phyloP scores from a whole-genome alignment of 2,888 invertebrate species.

The Thera britannica region DNA sequence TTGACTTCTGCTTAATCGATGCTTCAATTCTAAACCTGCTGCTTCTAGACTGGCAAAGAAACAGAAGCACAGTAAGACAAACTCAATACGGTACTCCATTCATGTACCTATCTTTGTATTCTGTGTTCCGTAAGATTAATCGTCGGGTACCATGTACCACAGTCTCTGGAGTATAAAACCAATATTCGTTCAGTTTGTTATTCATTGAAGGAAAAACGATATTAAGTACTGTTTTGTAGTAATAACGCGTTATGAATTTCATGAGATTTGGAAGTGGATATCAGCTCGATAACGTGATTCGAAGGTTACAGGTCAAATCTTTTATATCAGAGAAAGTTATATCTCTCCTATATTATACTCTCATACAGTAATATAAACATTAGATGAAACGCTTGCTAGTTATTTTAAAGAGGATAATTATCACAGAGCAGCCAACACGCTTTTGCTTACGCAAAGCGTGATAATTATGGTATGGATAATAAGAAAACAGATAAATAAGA shows the following conservation, averaged over 20 bases:
- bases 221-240: conserved; percentile 1
- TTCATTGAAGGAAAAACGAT: conserved; percentile 26
- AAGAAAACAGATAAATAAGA: too few species aligned
- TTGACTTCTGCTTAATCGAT: too few species aligned
- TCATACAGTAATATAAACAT: too few species aligned
- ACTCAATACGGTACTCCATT: not conserved
- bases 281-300: not conserved
- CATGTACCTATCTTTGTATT: not conserved
- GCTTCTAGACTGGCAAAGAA: too few species aligned
- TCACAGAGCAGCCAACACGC: too few species aligned
- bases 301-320: not conserved
- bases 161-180: conserved; percentile 32
- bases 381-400: too few species aligned
- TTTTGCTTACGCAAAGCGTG: too few species aligned
- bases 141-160: conserved; percentile 2
- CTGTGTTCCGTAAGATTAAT: conserved; percentile 15
- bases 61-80: too few species aligned
- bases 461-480: too few species aligned
- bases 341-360: too few species aligned
- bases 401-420: too few species aligned
- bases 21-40: too few species aligned
- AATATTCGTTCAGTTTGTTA: conserved; percentile 31
- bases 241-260: not conserved
- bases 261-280: conserved; percentile 3
- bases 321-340: not conserved